phyloP scores from a whole-genome alignment of 2,888 invertebrate species.

The Macaria notata region DNA sequence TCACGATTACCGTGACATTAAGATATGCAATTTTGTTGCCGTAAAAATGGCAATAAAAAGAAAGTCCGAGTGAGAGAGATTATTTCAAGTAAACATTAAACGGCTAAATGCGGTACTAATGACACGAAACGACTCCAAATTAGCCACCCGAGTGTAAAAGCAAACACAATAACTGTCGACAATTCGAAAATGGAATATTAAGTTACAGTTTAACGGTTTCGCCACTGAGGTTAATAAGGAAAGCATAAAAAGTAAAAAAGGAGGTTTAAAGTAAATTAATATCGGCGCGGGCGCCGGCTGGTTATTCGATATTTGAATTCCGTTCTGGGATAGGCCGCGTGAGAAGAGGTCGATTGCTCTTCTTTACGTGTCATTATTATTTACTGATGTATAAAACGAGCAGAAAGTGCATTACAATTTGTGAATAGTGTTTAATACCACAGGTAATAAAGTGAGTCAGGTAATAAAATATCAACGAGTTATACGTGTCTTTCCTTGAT shows the following conservation, averaged over 20 bases:
- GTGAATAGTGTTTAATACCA: too few relatives aligned
- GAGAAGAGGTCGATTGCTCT: slow-evolving; percentile 48
- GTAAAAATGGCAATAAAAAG: not conserved
- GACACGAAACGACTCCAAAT: slow-evolving; percentile 14
- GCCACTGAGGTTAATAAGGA: slow-evolving; percentile 43
- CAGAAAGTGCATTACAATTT: too few relatives aligned
- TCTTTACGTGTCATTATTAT: slow-evolving; percentile 34
- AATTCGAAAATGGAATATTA: slow-evolving; percentile 25
- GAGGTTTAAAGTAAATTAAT: slow-evolving; percentile 50
- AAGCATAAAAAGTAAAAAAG: slow-evolving; percentile 30
- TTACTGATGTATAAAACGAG: too few relatives aligned
- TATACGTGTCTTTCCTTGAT: too few relatives aligned
- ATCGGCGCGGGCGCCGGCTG: slow-evolving; percentile 45
- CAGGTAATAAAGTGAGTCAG: too few relatives aligned
- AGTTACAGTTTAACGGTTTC: slow-evolving; percentile 25
- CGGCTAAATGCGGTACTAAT: slow-evolving; percentile 10
- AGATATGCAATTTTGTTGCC: too few relatives aligned
- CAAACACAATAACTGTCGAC: slow-evolving; percentile 20
- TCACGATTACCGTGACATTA: too few relatives aligned
- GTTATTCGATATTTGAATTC: slow-evolving; percentile 59
- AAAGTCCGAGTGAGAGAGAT: slow-evolving; percentile 23
- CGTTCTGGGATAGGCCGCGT: slow-evolving; percentile 44
- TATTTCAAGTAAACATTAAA: slow-evolving; percentile 12
- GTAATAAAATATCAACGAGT: too few relatives aligned
- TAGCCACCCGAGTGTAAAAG: slow-evolving; percentile 18